Evolutionary conservation across 2,113 vertebrate genomes (phyloP).

Genomic region (Tetrax tetrax): DNA sequence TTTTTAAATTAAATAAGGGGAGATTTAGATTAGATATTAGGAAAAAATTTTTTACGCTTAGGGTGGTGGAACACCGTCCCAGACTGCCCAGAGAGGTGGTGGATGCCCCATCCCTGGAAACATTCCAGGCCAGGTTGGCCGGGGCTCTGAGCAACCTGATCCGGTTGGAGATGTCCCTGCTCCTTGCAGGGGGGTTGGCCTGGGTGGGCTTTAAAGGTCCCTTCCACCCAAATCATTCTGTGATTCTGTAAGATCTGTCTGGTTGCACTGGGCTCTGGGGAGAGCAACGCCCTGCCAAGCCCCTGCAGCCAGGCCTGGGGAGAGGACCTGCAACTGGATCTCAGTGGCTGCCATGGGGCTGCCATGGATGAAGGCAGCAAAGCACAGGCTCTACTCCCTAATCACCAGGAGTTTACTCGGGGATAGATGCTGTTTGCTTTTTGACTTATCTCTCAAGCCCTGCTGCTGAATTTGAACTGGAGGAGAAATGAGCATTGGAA

Average conservation of each 20-base stretch:
- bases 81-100: background rate
- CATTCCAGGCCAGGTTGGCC: fast-evolving
- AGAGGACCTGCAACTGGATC: fast-evolving
- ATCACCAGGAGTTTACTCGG: background rate
- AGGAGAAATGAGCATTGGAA: background rate
- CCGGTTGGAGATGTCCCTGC: background rate
- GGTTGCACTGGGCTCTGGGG: fast-evolving
- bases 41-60: fast-evolving
- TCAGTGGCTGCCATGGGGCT: fast-evolving
- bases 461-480: fast-evolving
- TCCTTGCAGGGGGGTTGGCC: fast-evolving
- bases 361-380: fast-evolving
- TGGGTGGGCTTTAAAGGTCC: fast-evolving
- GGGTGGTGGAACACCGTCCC: fast-evolving
- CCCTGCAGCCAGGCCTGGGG: background rate
- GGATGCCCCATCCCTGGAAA: background rate
- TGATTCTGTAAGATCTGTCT: background rate
- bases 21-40: background rate
- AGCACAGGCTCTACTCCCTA: fast-evolving
- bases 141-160: background rate
- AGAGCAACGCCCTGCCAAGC: background rate
- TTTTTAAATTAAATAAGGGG: background rate
- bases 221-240: fast-evolving
- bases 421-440: background rate
- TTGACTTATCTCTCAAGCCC: background rate